These are phyloP conservation scores for Lichenostomus cassidix DNA, from an alignment of 2,113 vertebrate species.

Conservation along the genomic window DNA sequence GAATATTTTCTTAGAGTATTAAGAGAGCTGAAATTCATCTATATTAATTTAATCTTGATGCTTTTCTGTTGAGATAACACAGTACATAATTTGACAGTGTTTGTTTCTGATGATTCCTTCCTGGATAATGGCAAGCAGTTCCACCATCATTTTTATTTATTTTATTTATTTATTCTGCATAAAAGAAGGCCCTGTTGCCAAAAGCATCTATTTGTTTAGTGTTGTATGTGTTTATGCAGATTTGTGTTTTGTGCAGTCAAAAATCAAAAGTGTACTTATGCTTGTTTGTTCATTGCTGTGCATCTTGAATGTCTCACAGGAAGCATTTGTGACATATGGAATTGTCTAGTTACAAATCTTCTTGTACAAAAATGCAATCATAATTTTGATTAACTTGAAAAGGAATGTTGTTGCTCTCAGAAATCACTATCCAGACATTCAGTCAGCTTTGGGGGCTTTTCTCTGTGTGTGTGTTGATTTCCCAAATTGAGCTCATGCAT, in stretches of 20 bases:
- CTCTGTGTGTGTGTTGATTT: neutral
- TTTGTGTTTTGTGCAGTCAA: neutral
- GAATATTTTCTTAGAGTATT: neutral
- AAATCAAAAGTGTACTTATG: neutral
- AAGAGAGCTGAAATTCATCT: constrained; percentile 49
- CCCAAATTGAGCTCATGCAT: neutral
- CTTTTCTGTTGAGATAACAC: neutral
- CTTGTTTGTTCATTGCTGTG: neutral
- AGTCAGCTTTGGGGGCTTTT: neutral
- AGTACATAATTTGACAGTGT: constrained; percentile 50
- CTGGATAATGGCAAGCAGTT: neutral
- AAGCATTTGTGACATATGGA: neutral
- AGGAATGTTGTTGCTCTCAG: neutral
- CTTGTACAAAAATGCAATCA: neutral
- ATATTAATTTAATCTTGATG: constrained; percentile 45
- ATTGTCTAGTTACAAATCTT: constrained; percentile 18
- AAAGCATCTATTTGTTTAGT: neutral
- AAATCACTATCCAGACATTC: neutral
- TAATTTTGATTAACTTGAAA: constrained; percentile 22
- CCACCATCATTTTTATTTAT: constrained; percentile 1
- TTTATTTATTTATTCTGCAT: constrained; percentile 18
- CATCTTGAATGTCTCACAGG: neutral
- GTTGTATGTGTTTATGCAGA: constrained; percentile 1
- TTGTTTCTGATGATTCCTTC: constrained; percentile 25
- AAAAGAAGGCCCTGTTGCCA: constrained; percentile 14